Evolutionary conservation across 2,888 invertebrate genomes (phyloP).

Genomic region (Keiferia lycopersicella): DNA sequence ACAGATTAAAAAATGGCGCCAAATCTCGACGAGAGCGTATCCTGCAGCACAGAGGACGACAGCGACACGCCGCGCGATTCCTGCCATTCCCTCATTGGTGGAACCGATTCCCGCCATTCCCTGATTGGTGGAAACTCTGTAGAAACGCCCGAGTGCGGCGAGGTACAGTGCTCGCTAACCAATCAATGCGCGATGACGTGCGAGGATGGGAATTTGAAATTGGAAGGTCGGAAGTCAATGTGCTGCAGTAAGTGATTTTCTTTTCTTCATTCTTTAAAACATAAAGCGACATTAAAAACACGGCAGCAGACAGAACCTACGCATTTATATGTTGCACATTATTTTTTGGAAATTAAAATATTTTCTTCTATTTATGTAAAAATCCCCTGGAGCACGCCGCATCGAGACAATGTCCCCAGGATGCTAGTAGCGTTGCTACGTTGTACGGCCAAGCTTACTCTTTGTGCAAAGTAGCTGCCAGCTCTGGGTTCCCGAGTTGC

Average conservation of each 20-base stretch:
- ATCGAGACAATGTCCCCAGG: too few relatives aligned
- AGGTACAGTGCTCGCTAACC: constrained; percentile 39
- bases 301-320: too few relatives aligned
- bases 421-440: too few relatives aligned
- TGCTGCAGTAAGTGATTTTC: constrained; percentile 53
- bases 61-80: constrained; percentile 43
- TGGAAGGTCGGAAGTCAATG: constrained; percentile 33
- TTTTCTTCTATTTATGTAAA: too few relatives aligned
- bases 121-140: constrained; percentile 40
- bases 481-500: too few relatives aligned
- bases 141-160: constrained; percentile 38
- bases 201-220: constrained; percentile 36
- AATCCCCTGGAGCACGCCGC: too few relatives aligned
- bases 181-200: constrained; percentile 39
- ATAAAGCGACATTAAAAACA: too few relatives aligned
- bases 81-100: constrained; percentile 47
- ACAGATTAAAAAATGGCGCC: not conserved
- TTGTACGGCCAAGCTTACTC: too few relatives aligned
- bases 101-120: constrained; percentile 49
- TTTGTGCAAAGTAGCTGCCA: too few relatives aligned
- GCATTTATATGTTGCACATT: too few relatives aligned
- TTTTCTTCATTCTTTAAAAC: not conserved
- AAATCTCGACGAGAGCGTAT: constrained; percentile 5
- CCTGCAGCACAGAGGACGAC: not conserved
- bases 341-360: too few relatives aligned